Conservation (phyloP, 2,113 vertebrate species). For the Balaeniceps rex region DNA sequence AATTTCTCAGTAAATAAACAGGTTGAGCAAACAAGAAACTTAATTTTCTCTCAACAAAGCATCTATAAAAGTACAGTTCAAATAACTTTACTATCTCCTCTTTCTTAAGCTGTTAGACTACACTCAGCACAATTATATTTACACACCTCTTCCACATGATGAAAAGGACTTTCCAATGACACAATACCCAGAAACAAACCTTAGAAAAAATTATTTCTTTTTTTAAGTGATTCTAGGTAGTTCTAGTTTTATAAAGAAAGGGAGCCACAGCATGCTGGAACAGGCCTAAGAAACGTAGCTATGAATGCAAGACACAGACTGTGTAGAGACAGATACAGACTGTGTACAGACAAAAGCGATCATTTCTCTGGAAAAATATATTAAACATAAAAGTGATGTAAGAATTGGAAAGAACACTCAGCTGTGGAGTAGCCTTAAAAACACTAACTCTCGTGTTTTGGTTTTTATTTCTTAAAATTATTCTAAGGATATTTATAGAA, state of each 20-base stretch:
- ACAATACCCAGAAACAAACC: not conserved
- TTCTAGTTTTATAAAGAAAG: not conserved
- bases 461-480: not conserved
- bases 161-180: not conserved
- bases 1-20: not conserved
- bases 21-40: not conserved
- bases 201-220: not conserved
- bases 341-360: not conserved
- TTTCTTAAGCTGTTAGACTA: not conserved
- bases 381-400: not conserved
- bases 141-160: not conserved
- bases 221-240: not conserved
- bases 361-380: not conserved
- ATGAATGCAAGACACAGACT: not conserved
- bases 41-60: not conserved
- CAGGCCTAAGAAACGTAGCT: not conserved
- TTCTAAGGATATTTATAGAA: not conserved
- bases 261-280: not conserved
- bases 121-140: not conserved
- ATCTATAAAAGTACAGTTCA: not conserved
- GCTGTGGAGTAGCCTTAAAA: not conserved
- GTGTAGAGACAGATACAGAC: not conserved
- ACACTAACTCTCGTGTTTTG: not conserved
- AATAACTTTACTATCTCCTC: not conserved
- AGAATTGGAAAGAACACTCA: conserved; percentile 14